phyloP scores from a whole-genome alignment of 2,797 vertebrate species.

The Spinibarbus caldwelli region DNA sequence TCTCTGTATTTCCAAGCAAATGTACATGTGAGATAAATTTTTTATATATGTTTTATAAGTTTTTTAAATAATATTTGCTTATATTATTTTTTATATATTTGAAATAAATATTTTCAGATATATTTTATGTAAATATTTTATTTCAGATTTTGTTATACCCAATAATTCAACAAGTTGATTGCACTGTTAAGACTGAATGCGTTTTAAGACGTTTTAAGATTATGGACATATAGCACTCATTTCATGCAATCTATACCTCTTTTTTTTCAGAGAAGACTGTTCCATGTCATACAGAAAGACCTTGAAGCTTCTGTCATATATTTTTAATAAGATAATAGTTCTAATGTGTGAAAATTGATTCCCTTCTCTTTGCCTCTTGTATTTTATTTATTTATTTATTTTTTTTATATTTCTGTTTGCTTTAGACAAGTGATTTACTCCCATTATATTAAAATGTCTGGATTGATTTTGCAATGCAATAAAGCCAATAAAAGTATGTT shows the following conservation, averaged over 20 bases:
- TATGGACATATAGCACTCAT: neutral
- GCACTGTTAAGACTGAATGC: neutral
- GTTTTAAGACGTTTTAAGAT: neutral
- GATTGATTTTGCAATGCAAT: slow-evolving; percentile 81
- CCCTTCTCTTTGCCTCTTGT: slow-evolving; percentile 41
- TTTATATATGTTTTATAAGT: neutral
- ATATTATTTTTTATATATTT: neutral
- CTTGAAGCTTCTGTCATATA: slow-evolving; percentile 68
- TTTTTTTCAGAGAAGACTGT: neutral
- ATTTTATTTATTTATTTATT: slow-evolving; percentile 42
- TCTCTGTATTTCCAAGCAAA: neutral
- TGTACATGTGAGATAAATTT: neutral
- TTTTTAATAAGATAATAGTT: slow-evolving; percentile 89
- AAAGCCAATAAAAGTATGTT: slow-evolving; percentile 77
- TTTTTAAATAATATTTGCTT: neutral
- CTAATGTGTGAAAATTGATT: slow-evolving; percentile 99
- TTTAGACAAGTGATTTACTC: slow-evolving; percentile 81
- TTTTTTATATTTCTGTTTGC: slow-evolving; percentile 61
- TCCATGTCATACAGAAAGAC: neutral
- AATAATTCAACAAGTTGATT: neutral
- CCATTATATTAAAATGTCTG: slow-evolving; percentile 78
- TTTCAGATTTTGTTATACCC: neutral
- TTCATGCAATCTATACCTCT: neutral
- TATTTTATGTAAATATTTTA: neutral
- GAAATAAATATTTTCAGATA: neutral